Evolutionary conservation across 2,888 invertebrate genomes (phyloP), one percentile per base, ranked within the genome.

Genomic region (Malthinus seriepunctatus): DNA sequence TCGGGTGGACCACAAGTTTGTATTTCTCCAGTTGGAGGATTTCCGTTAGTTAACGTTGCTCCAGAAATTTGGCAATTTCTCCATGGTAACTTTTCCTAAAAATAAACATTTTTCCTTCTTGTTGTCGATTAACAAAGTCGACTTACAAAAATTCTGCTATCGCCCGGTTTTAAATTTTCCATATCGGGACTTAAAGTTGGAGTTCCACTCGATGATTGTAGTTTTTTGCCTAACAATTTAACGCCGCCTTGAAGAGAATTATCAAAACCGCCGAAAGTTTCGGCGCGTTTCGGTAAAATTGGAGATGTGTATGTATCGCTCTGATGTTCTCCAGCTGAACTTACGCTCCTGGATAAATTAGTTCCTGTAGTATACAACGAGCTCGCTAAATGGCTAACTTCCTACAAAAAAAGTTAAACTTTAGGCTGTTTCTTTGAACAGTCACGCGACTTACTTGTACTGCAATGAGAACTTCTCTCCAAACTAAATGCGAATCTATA

Each of bases 201-300:
- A 32, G 76, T 76, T 9, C 74, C 75, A 48, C 71, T 68, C 1
- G 78, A 75, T 9, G 74, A 72, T 51, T 75, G 72, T 33, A 75
- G 63, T 63, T 78, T 79, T 60, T 75, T 78, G 10, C 76, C 76
- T 32, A 76, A 58, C 39, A 77, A 57, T 62, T 77, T 77, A 23
- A 76, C 66, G 9, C 75, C 74, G 10, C 69, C 72, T 52, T 74
- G 77, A 63, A 71, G 74, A 4, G 74, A 71, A 69, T 84, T 84
- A 80, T 97, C 97, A 74, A 97, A 97, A 7, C 97, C 97, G 1
- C 95, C 95, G 79, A 97, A 97, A 3, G 97, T 97, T 80, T 97
- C 97, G 0, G 97, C 97, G 32, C 97, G 84, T 69, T 95, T 90
- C 11, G 97, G 96, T 62, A 97, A 79, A 34, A 91, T 89, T 10